These are phyloP conservation scores for Tupaia tana DNA, from an alignment of 2,113 vertebrate genomes.

Conservation along the genomic window DNA sequence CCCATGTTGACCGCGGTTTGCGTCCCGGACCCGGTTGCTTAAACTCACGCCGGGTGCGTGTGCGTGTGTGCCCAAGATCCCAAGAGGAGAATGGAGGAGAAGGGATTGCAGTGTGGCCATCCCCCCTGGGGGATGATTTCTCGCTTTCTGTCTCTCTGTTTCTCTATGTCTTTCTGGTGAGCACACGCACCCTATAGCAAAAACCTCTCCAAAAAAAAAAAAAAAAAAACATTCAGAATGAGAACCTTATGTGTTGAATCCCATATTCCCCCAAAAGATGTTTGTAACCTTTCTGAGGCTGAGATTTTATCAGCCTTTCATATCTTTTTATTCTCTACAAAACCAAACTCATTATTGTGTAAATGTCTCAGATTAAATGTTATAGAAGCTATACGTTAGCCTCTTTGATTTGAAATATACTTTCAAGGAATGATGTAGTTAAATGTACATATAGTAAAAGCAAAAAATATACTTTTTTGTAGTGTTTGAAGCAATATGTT, in stretches of 20 bases:
- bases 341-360: background rate
- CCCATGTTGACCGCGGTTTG: no score
- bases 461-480: background rate
- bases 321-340: conserved; percentile 24
- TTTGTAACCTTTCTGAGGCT: background rate
- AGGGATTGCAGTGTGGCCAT: no score
- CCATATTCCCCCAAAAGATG: background rate
- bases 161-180: no score
- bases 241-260: background rate
- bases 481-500: conserved; percentile 37
- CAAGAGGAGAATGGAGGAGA: no score
- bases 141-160: no score
- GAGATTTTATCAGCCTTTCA: background rate
- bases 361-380: conserved; percentile 32
- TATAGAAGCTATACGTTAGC: conserved; percentile 13
- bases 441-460: background rate
- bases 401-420: background rate
- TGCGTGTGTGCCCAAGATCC: no score
- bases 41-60: no score
- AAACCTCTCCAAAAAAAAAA: background rate
- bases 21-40: no score
- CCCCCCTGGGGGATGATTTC: no score
- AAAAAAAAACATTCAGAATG: conserved; percentile 30
- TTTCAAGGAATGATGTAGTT: conserved; percentile 13
- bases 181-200: no score